Percentiles rank a stretch among this genome's conserved stretches.
These are phyloP conservation scores for Phalacrocorax pelagicus DNA, from an alignment of 2,113 vertebrate species.

Conservation along the genomic window DNA sequence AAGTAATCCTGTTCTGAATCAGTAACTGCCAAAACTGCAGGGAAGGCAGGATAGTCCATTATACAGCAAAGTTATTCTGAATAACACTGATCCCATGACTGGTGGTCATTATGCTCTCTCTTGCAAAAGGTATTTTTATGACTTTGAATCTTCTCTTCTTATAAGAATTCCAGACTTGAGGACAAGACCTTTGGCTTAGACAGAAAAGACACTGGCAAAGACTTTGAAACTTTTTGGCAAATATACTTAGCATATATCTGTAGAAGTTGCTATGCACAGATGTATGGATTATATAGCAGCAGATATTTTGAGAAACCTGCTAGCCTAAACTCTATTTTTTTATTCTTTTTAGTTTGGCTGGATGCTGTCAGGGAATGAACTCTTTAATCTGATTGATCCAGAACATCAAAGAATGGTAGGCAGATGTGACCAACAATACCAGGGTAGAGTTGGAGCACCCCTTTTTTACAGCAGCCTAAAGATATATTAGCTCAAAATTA, in stretches of 20 bases:
- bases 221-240: neutral
- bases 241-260: neutral
- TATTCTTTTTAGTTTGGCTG: neutral
- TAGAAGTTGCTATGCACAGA: neutral
- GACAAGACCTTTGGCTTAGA: neutral
- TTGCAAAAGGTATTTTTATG: neutral
- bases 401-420: neutral
- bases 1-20: neutral
- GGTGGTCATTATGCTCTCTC: neutral
- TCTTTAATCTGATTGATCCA: neutral
- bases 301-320: neutral
- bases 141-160: neutral
- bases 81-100: neutral
- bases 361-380: neutral
- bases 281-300: neutral
- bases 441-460: neutral
- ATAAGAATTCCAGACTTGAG: neutral
- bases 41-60: neutral
- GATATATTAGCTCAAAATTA: neutral
- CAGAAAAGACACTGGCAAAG: neutral
- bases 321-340: neutral
- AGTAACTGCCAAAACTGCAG: neutral
- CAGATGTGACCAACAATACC: neutral
- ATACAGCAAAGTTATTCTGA: neutral
- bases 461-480: neutral